A percentile compares a stretch with the other conserved stretches of the same genome.
Evolutionary conservation across 2,888 invertebrate species (phyloP).

Genomic region (Drosophila imparisetae): DNA sequence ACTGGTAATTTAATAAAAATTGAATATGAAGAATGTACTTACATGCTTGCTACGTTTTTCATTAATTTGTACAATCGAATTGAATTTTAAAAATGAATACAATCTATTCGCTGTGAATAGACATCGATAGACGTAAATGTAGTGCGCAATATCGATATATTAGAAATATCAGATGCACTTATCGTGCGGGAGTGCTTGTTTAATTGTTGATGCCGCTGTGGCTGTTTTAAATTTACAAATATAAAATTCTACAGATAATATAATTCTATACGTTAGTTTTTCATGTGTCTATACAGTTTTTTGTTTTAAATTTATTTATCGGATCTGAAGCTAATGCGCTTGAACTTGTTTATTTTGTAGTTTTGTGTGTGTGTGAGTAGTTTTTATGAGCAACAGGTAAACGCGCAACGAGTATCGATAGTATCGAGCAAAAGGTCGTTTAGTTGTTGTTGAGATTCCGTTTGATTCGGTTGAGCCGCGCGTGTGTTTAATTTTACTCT

Average conservation of each 20-base stretch:
- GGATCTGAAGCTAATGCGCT: neutral
- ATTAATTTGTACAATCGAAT: neutral
- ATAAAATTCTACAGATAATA: neutral
- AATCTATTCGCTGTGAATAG: conserved; percentile 1
- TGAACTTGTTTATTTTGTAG: neutral
- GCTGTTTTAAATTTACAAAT: conserved; percentile 4
- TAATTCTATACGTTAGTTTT: neutral
- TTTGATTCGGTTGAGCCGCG: conserved; percentile 59
- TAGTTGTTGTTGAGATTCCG: conserved; percentile 64
- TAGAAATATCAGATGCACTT: conserved; percentile 4
- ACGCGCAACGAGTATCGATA: conserved; percentile 44
- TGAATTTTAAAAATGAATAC: neutral
- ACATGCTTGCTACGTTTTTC: conserved; percentile 27
- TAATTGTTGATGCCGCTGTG: conserved; percentile 20
- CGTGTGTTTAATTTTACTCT: conserved; percentile 9
- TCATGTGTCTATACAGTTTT: too few relatives aligned
- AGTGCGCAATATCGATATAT: conserved; percentile 24
- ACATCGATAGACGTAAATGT: conserved; percentile 10
- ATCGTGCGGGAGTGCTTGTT: conserved; percentile 36
- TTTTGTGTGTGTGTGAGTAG: conserved; percentile 18
- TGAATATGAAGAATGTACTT: neutral
- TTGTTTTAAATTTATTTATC: neutral
- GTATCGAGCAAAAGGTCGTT: conserved; percentile 30
- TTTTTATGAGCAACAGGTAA: conserved; percentile 48
- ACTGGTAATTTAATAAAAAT: conserved; percentile 22